phyloP scores from a whole-genome alignment of 2,797 vertebrate genomes.

The Jordanella pulchra region DNA sequence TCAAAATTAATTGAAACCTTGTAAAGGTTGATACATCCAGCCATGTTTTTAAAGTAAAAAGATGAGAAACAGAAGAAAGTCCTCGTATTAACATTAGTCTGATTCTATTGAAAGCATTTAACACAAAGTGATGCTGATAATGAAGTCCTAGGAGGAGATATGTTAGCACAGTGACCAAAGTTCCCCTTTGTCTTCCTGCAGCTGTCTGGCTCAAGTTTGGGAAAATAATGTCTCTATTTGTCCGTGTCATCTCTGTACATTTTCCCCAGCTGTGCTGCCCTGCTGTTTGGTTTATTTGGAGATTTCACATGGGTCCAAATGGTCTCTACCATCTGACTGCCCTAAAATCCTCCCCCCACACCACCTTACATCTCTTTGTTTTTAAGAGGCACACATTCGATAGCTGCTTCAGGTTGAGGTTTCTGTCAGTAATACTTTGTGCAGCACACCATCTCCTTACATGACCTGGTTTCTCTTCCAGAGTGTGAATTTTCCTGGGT shows the following conservation, averaged over 20 bases:
- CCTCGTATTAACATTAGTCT: neutral
- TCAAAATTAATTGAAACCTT: neutral
- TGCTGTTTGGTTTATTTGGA: conserved; percentile 50
- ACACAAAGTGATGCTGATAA: neutral
- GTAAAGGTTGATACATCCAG: neutral
- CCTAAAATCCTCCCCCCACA: conserved; percentile 19
- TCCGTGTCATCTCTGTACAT: conserved; percentile 46
- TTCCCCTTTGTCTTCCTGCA: conserved; percentile 33
- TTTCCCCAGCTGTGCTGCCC: conserved; percentile 57
- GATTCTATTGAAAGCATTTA: neutral
- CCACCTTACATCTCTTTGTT: conserved; percentile 33
- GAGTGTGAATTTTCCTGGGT: conserved; percentile 24
- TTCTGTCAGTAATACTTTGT: conserved; percentile 31
- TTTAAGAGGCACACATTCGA: conserved; percentile 13
- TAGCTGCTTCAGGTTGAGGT: conserved; percentile 16
- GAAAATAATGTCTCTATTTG: conserved; percentile 52
- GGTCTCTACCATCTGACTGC: conserved; percentile 36
- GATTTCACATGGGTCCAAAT: conserved; percentile 42
- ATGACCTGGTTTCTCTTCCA: conserved; percentile 45
- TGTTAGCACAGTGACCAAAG: conserved; percentile 26
- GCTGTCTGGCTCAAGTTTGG: conserved; percentile 44
- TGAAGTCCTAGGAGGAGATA: conserved; percentile 11
- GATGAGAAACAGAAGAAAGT: neutral
- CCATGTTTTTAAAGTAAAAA: conserved; percentile 4
- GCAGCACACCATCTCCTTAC: conserved; percentile 24